These are phyloP conservation scores for Calliopum simillimum DNA, from an alignment of 2,888 invertebrate species.

Conservation along the genomic window DNA sequence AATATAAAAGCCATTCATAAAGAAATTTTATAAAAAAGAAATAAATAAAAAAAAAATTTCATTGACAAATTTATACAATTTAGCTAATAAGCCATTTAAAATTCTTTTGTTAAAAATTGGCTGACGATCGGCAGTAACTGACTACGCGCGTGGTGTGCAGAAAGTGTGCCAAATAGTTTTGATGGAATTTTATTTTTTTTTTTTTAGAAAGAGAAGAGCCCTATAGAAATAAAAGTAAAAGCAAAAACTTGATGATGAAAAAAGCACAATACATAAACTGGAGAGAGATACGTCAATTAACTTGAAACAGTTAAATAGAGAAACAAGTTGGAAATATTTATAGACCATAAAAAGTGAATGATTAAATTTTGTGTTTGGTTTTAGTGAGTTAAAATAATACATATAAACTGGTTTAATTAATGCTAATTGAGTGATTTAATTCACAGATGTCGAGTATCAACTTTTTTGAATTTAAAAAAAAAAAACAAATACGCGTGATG, in stretches of 20 bases:
- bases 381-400: neutral
- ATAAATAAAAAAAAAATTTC: neutral
- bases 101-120: neutral
- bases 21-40: too few relatives aligned
- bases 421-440: neutral
- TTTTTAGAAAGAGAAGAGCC: too few relatives aligned
- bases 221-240: too few relatives aligned
- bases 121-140: neutral
- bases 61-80: conserved; percentile 6
- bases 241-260: too few relatives aligned
- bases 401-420: neutral
- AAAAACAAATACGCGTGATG: too few relatives aligned
- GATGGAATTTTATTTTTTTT: neutral
- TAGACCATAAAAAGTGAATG: neutral
- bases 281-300: too few relatives aligned
- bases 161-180: conserved; percentile 5
- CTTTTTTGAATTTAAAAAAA: too few relatives aligned
- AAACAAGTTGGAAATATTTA: neutral
- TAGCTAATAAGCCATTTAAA: conserved; percentile 4
- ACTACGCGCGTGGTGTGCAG: neutral
- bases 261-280: too few relatives aligned
- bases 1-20: too few relatives aligned
- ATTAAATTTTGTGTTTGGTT: conserved; percentile 10
- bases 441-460: too few relatives aligned
- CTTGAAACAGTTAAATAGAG: neutral